phyloP scores from a whole-genome alignment of 2,888 invertebrate genomes.

The Oscheius sp. region DNA sequence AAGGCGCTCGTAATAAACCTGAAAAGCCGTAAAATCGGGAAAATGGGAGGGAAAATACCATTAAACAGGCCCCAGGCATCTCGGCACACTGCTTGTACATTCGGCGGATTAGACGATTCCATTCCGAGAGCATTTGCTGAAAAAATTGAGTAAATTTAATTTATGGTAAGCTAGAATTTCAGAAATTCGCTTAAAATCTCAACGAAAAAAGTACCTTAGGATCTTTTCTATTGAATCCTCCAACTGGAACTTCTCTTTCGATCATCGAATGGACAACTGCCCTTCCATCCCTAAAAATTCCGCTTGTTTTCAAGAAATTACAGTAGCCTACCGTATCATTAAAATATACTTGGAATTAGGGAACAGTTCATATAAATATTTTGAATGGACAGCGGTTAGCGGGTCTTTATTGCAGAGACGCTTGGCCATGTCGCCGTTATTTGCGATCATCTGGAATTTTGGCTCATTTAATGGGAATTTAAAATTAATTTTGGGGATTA shows the following conservation, averaged over 20 bases:
- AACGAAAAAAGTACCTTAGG: slow-evolving; percentile 24
- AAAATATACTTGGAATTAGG: slow-evolving; percentile 84
- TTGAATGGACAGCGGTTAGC: slow-evolving; percentile 92
- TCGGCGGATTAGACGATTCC: slow-evolving; percentile 83
- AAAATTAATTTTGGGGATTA: neutral
- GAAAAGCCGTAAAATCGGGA: too few species aligned
- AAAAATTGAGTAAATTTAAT: slow-evolving; percentile 72
- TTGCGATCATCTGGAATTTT: slow-evolving; percentile 79
- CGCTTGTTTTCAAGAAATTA: neutral
- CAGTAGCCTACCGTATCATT: slow-evolving; percentile 19
- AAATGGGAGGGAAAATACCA: too few species aligned
- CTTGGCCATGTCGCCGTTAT: slow-evolving; percentile 89
- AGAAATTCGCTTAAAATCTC: neutral
- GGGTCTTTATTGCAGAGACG: slow-evolving; percentile 98
- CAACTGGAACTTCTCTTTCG: slow-evolving; percentile 86
- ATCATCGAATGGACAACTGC: slow-evolving; percentile 98
- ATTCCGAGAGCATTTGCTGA: slow-evolving; percentile 90
- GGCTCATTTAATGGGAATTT: neutral
- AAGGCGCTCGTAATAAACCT: slow-evolving; percentile 92
- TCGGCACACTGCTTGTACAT: slow-evolving; percentile 88
- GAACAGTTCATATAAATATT: slow-evolving; percentile 90
- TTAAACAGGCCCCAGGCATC: slow-evolving; percentile 39
- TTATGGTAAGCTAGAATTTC: too few species aligned
- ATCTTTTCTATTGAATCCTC: slow-evolving; percentile 83
- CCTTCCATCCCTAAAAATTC: slow-evolving; percentile 75